phyloP scores from a whole-genome alignment of 1,140 invertebrate species.

The Ditylenchus dipsaci region DNA sequence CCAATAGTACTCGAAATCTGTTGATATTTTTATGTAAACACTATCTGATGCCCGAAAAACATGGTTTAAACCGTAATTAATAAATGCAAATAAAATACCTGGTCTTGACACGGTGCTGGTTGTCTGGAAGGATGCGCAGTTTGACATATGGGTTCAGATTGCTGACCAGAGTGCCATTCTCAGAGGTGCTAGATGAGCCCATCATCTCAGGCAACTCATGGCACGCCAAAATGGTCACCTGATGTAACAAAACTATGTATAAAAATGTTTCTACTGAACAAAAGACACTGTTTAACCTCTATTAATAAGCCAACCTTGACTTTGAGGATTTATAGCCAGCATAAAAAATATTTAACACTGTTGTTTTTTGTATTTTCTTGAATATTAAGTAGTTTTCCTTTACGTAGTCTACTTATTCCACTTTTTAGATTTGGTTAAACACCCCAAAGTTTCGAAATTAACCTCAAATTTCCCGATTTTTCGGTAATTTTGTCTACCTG shows the following conservation, averaged over 20 bases:
- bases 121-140: constrained; percentile 83
- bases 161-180: constrained; percentile 27
- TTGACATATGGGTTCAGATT: constrained; percentile 82
- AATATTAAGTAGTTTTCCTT: too few species aligned
- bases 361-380: too few species aligned
- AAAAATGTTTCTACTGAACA: constrained; percentile 9
- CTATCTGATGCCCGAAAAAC: too few species aligned
- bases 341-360: constrained; percentile 4
- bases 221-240: constrained; percentile 51
- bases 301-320: background rate
- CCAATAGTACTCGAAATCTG: too few species aligned
- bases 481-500: constrained; percentile 18
- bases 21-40: too few species aligned
- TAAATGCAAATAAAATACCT: constrained; percentile 59
- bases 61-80: background rate
- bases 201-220: constrained; percentile 48
- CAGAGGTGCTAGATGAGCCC: constrained; percentile 12
- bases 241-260: background rate
- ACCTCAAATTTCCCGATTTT: too few species aligned
- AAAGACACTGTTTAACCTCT: background rate
- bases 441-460: too few species aligned
- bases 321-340: background rate
- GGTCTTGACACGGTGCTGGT: constrained; percentile 87
- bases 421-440: too few species aligned
- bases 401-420: too few species aligned